A percentile compares a stretch with the other conserved stretches of the same genome.
Evolutionary conservation across 2,113 vertebrate genomes (phyloP).

Genomic region (Phalacrocorax brasilianus): DNA sequence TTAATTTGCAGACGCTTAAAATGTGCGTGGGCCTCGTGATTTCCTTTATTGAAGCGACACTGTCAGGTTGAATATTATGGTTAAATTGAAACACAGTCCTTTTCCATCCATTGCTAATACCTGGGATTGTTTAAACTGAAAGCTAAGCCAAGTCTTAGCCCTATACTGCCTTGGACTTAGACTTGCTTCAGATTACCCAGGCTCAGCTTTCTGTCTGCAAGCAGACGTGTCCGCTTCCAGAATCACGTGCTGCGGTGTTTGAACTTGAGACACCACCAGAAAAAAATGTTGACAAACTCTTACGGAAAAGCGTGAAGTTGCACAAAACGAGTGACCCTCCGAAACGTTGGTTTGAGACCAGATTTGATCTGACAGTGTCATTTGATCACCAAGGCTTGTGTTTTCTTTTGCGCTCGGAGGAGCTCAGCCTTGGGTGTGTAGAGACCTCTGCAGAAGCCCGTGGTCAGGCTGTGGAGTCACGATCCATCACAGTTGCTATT

Average conservation of each 20-base stretch:
- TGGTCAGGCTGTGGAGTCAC: not conserved
- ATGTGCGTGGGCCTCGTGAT: too few species aligned
- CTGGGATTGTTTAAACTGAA: not conserved
- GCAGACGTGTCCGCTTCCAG: not conserved
- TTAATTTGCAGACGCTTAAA: not conserved
- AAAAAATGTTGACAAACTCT: accelerated
- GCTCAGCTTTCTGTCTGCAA: not conserved
- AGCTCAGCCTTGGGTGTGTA: not conserved
- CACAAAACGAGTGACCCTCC: accelerated
- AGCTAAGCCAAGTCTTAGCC: not conserved
- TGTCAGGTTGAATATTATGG: not conserved
- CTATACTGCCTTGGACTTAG: not conserved
- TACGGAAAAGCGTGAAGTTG: not conserved
- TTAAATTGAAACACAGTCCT: not conserved
- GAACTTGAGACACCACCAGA: too few species aligned
- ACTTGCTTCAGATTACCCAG: not conserved
- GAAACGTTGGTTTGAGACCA: accelerated
- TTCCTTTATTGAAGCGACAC: not conserved
- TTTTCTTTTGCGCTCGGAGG: not conserved
- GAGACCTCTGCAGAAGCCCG: not conserved
- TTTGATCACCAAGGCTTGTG: not conserved
- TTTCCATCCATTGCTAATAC: not conserved
- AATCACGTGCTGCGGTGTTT: accelerated
- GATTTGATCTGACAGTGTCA: not conserved
- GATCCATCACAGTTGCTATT: not conserved